Evolutionary conservation across 2,888 invertebrate species (phyloP), one percentile per base, ranked within the genome.

Genomic region (Drosophila barbarae): DNA sequence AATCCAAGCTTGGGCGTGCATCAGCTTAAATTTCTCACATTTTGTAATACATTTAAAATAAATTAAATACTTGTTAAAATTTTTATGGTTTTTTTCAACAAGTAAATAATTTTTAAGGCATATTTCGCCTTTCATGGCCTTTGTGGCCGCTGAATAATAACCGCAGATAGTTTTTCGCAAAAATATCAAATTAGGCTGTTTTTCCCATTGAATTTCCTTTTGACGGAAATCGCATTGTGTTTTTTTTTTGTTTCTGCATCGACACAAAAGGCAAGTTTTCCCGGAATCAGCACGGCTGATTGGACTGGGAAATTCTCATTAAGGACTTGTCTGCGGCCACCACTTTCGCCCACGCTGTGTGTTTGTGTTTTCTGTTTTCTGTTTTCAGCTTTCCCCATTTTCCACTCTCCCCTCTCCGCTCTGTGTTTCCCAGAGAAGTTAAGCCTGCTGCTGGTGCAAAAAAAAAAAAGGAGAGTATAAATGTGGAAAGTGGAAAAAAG

Each of bases 261-360:
- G 46, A 44, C 32, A 44, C 53, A 39, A 54, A 53, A 54, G 46
- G 30, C 53, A 54, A 47, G 54, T 41, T 53, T 30, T 32, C 50
- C 28, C 50, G 44, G 36, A 56, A 54, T 54, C 53, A 54, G 53
- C 30, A 56, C 36, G 28, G 10, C 44, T 56, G 61, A 63, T 63
- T 63, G 63, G 57, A 50, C 44, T 50, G 41, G 28, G 60, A 21
- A 61, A 32, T 63, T 63, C 60, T 59, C 58, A 57, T 61, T 61
- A 59, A 59, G 60, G 18, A 47, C 60, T 34, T 59, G 58, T 59
- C 59, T 55, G 41, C 23, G 39, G 41, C 39, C 26, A 41, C 32
- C 38, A 12, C 32, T 32, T 39, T n/a, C 26, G 26, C 34, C 18
- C 54, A 26, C 18, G 30, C 35, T 28, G 52, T 10, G 34, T 52